Conservation (phyloP, 2,888 invertebrate species). For the Agrenia bidenticulata region DNA sequence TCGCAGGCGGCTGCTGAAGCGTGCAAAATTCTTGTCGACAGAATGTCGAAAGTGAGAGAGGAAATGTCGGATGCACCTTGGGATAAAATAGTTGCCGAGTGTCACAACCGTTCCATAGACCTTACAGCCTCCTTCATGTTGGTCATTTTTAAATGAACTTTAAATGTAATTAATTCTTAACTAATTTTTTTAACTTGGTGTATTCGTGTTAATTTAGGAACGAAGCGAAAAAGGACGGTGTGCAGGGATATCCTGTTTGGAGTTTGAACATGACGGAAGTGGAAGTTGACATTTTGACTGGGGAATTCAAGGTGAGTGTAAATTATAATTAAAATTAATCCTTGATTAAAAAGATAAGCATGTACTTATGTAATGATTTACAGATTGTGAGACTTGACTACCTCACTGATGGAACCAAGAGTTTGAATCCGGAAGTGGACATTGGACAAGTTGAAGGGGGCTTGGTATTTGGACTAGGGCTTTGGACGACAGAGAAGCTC, state of each 20-base stretch:
- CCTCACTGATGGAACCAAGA: conserved; percentile 52
- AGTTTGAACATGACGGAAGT: conserved; percentile 56
- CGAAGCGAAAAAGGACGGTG: neutral
- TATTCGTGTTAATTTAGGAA: neutral
- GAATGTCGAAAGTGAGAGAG: conserved; percentile 55
- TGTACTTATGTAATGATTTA: too few species aligned
- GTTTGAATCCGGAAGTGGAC: conserved; percentile 55
- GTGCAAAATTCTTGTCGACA: conserved; percentile 55
- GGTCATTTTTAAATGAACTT: conserved; percentile 9
- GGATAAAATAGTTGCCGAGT: conserved; percentile 45
- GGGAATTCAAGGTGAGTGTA: conserved; percentile 55
- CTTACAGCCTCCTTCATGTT: conserved; percentile 47
- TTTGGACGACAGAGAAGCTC: conserved; percentile 56
- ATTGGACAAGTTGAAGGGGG: conserved; percentile 58
- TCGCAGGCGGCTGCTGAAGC: conserved; percentile 55
- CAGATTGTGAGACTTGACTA: conserved; percentile 51
- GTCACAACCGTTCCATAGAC: conserved; percentile 29
- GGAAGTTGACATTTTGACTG: conserved; percentile 76
- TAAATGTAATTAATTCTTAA: too few species aligned
- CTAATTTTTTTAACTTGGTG: too few species aligned
- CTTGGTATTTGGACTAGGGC: conserved; percentile 58
- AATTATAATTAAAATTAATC: too few species aligned
- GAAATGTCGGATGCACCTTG: conserved; percentile 52
- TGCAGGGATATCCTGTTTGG: conserved; percentile 53
- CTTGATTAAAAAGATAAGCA: too few species aligned